Base-by-base conservation (phyloP, 2,797 vertebrate species). In the Sciurus vulgaris region DNA sequence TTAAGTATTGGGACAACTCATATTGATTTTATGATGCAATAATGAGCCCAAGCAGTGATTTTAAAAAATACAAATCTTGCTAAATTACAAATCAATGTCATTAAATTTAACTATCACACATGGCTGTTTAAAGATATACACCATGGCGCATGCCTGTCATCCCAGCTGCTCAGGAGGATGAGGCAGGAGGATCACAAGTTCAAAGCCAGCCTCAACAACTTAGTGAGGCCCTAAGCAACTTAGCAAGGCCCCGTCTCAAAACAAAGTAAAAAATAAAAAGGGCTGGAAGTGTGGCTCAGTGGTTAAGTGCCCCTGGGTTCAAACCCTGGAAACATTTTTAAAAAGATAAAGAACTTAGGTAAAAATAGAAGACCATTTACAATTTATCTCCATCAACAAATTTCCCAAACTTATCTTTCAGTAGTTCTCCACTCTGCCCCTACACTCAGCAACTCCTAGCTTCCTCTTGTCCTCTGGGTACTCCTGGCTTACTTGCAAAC, bases 1-100 rank as follows among this genome's bases (percentile, higher is more conserved):
- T 91, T 70, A 79, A 69, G 83, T 44, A 17, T 56, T 92, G 67
- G 38, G 56, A 78, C 11, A 84, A 65, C 49, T 8, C 35, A 85
- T 91, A 92, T 73, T 92, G 77, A 85, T 74, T 91, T 95, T 81
- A 95, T 38, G 44, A 88, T 13, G 30, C 67, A 85, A 41, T 79
- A 72, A 44, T 56, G 82, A 94, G 51, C 81, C 33, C 49, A 26
- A 61, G 7, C 56, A 87, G 26, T 26, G 15, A 74, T 70, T 81
- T 89, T 22, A 4, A 1, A 95, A 91, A 85, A 83, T 49, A 44
- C 10, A 12, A 74, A 69, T 69, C 54, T 92, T 92, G 41, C 24
- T 82, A 49, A 91, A 61, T 91, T 78, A 78, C 6, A 70, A 89
- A 41, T 86, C 88, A 69, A 2, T 82, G 65, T 33, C 44, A 30